phyloP scores from a whole-genome alignment of 2,113 vertebrate species.

The Cnemophilus loriae region DNA sequence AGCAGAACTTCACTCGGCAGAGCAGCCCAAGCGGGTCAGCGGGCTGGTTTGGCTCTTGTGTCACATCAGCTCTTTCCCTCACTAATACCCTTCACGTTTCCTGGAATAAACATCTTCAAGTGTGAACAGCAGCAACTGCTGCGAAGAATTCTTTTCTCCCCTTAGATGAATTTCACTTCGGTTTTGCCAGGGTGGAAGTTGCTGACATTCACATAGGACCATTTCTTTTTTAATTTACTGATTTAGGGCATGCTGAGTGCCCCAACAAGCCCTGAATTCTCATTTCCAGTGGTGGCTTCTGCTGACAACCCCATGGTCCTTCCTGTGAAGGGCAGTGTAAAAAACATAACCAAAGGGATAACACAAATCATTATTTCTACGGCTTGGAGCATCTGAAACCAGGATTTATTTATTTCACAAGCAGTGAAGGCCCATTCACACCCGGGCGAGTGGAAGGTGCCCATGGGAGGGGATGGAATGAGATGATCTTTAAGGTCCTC shows the following conservation, averaged over 20 bases:
- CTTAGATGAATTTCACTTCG: background rate
- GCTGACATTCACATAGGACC: background rate
- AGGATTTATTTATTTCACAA: background rate
- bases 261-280: background rate
- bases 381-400: background rate
- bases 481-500: background rate
- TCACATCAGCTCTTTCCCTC: background rate
- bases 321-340: background rate
- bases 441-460: background rate
- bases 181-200: background rate
- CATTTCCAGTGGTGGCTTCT: background rate
- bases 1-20: background rate
- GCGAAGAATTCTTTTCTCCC: background rate
- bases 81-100: background rate
- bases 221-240: background rate
- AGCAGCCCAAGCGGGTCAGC: background rate
- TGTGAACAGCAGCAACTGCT: background rate
- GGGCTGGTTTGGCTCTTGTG: background rate
- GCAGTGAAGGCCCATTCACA: background rate
- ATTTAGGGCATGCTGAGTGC: background rate
- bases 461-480: background rate
- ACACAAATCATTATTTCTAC: background rate
- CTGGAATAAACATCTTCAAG: background rate
- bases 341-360: background rate
- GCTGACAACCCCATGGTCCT: background rate